Conservation (phyloP, 2,113 vertebrate species). For the Neopipo cinnamomea region DNA sequence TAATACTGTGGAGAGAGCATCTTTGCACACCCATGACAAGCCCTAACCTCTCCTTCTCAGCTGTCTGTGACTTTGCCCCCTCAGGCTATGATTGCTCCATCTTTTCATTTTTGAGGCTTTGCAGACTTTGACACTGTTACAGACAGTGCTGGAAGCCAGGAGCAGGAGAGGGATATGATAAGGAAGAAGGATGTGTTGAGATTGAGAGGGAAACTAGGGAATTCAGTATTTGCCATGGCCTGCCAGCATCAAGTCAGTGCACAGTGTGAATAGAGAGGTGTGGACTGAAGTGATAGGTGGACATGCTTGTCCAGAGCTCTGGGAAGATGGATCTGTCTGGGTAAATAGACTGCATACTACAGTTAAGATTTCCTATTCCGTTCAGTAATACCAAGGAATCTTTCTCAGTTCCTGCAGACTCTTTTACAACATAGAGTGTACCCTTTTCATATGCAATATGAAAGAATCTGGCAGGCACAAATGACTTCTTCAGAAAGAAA, state of each 20-base stretch:
- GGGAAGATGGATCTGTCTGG: background rate
- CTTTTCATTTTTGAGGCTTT: slow-evolving; percentile 5
- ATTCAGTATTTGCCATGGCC: background rate
- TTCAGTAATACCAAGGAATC: background rate
- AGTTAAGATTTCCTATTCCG: background rate
- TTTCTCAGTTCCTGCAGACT: background rate
- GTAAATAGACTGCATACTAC: background rate
- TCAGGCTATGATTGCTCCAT: background rate
- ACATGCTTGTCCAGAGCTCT: background rate
- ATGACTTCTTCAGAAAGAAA: background rate
- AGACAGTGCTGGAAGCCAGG: background rate
- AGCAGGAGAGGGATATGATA: background rate
- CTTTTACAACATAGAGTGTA: background rate
- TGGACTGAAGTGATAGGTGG: background rate
- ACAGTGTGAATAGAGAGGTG: background rate
- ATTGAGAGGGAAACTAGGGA: background rate
- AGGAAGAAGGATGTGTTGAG: background rate
- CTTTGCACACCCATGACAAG: background rate
- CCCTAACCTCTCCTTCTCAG: background rate
- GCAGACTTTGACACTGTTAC: background rate
- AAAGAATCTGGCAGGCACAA: slow-evolving; percentile 1
- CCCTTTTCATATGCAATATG: background rate
- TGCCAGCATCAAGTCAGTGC: background rate
- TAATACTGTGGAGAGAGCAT: background rate
- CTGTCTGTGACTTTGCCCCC: background rate